A percentile compares a stretch with the other conserved stretches of the same genome.
These are phyloP conservation scores for Drepana arcuata DNA, from an alignment of 1,140 invertebrate species.

Conservation along the genomic window DNA sequence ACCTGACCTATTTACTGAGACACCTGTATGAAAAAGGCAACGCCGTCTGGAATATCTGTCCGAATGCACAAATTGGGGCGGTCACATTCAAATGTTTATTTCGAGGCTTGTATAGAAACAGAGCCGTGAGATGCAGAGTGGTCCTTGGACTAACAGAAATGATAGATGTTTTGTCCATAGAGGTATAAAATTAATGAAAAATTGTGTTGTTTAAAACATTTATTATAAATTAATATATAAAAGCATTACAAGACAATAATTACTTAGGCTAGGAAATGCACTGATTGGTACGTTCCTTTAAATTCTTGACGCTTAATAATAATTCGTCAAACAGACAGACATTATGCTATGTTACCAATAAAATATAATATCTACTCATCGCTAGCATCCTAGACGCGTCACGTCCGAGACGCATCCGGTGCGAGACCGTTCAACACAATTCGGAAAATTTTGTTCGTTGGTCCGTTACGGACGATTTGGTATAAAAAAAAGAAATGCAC, in stretches of 20 bases:
- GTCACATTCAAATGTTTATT: no score
- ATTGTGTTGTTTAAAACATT: slow-evolving; percentile 46
- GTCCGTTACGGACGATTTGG: slow-evolving; percentile 28
- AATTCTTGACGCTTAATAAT: slow-evolving; percentile 21
- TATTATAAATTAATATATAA: slow-evolving; percentile 68
- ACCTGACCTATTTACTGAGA: no score
- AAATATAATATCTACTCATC: no score
- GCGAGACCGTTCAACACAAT: slow-evolving; percentile 15
- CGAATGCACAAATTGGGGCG: no score
- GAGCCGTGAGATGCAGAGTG: no score
- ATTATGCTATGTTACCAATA: slow-evolving; percentile 32
- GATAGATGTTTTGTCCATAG: no score
- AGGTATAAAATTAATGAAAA: slow-evolving; percentile 8
- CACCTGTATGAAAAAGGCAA: no score
- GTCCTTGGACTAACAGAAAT: no score
- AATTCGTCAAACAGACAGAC: slow-evolving; percentile 30
- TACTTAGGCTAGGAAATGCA: slow-evolving; percentile 64
- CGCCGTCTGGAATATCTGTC: no score
- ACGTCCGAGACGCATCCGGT: slow-evolving; percentile 33
- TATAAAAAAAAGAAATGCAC: slow-evolving; percentile 21
- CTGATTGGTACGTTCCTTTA: slow-evolving; percentile 51
- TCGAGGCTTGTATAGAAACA: no score
- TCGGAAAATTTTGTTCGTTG: slow-evolving; percentile 17
- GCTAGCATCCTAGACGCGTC: slow-evolving; percentile 34
- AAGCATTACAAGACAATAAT: slow-evolving; percentile 55